Percentiles rank a stretch among this genome's conserved stretches.
These are phyloP conservation scores for Euproctis similis DNA, from an alignment of 2,888 invertebrate species.

Conservation along the genomic window DNA sequence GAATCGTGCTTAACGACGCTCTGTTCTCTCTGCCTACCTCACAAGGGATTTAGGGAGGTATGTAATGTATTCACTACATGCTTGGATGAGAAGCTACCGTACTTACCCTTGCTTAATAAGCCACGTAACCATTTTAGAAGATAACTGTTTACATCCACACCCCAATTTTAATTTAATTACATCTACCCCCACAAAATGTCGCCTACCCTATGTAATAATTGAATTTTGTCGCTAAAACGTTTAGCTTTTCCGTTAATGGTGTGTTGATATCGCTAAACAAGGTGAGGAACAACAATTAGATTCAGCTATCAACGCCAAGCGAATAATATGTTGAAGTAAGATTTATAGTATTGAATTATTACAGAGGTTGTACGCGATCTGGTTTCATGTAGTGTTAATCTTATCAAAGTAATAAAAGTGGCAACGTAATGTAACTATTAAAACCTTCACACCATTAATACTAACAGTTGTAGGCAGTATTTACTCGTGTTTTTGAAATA, in stretches of 20 bases:
- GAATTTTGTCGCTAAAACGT: constrained; percentile 17
- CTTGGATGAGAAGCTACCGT: no score
- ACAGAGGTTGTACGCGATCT: constrained; percentile 18
- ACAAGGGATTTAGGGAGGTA: no score
- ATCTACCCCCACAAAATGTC: constrained; percentile 19
- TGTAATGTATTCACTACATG: no score
- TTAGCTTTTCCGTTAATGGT: constrained; percentile 9
- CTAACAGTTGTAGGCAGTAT: no score
- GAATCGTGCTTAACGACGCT: no score
- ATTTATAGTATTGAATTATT: constrained; percentile 27
- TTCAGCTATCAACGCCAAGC: constrained; percentile 19
- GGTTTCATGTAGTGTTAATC: not conserved
- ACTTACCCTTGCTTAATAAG: no score
- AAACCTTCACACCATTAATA: no score
- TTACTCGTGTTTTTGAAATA: no score
- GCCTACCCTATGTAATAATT: constrained; percentile 12
- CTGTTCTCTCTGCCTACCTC: no score
- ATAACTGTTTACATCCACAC: not conserved
- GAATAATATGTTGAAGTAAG: constrained; percentile 17
- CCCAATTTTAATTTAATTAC: constrained; percentile 15
- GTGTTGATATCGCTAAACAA: constrained; percentile 16
- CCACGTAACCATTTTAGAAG: no score
- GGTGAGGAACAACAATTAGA: constrained; percentile 25
- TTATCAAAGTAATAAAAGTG: no score
- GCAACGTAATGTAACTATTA: no score